Percentiles rank a stretch among this genome's conserved stretches.
Evolutionary conservation across 2,797 vertebrate genomes (phyloP).

Genomic region (Taeniopygia guttata): DNA sequence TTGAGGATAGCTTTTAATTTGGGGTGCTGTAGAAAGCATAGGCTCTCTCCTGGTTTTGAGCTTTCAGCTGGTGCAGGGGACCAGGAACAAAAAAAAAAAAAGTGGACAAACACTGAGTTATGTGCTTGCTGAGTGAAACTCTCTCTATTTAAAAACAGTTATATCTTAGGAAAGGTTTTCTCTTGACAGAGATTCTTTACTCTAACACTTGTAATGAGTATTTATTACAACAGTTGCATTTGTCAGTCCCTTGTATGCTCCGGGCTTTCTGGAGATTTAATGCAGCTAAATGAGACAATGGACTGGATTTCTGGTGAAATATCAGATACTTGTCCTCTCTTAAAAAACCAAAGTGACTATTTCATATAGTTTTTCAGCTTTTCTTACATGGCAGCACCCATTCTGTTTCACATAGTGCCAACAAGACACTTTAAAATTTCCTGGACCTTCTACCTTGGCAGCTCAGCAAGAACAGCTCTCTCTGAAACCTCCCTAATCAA

Average conservation of each 20-base stretch:
- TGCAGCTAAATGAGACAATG: accelerated
- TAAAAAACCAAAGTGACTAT: not conserved
- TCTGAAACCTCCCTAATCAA: conserved; percentile 71
- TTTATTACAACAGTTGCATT: not conserved
- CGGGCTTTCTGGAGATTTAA: not conserved
- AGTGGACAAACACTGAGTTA: not conserved
- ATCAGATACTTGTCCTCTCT: not conserved
- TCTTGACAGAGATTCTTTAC: not conserved
- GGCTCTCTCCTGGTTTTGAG: not conserved
- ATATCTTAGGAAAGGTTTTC: not conserved
- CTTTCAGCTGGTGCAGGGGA: not conserved
- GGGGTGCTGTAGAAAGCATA: not conserved
- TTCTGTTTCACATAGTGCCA: conserved; percentile 2
- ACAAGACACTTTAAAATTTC: conserved; percentile 2
- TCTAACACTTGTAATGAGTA: not conserved
- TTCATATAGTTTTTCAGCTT: not conserved
- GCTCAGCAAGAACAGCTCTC: conserved; percentile 56
- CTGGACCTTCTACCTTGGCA: conserved; percentile 61
- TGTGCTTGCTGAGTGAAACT: not conserved
- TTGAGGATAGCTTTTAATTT: not conserved
- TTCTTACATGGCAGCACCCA: not conserved
- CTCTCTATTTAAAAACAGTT: not conserved
- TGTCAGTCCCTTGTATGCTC: not conserved
- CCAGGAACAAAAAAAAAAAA: not conserved
- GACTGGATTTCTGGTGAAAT: not conserved